phyloP scores from a whole-genome alignment of 2,797 vertebrate genomes.

The Liparis tanakae region DNA sequence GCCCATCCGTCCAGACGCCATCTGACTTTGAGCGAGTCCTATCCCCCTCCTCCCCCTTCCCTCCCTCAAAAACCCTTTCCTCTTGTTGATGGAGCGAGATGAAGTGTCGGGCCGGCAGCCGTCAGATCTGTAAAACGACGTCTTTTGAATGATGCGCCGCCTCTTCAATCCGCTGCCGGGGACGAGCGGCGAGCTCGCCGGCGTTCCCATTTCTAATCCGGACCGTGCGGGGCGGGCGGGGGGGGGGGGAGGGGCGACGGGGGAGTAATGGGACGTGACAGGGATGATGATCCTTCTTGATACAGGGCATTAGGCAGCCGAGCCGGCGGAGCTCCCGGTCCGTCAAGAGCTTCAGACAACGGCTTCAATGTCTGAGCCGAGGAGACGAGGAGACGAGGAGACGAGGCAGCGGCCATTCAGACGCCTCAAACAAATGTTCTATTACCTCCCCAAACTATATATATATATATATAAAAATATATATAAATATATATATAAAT shows the following conservation, averaged over 20 bases:
- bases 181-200: slow-evolving; percentile 41
- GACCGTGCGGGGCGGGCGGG: slow-evolving; percentile 51
- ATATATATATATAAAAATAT: too few relatives aligned
- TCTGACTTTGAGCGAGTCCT: slow-evolving; percentile 31
- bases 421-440: slow-evolving; percentile 32
- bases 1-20: slow-evolving; percentile 52
- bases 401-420: slow-evolving; percentile 41
- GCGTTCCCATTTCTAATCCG: slow-evolving; percentile 54
- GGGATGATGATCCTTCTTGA: slow-evolving; percentile 73
- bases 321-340: slow-evolving; percentile 56
- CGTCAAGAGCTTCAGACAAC: slow-evolving; percentile 68
- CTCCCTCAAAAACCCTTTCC: not conserved
- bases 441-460: slow-evolving; percentile 24
- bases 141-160: slow-evolving; percentile 31
- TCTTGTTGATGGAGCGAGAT: slow-evolving; percentile 34
- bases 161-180: slow-evolving; percentile 45
- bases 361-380: slow-evolving; percentile 69
- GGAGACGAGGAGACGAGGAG: slow-evolving; percentile 54
- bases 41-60: not conserved
- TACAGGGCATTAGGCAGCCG: slow-evolving; percentile 72
- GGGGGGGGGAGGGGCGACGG: slow-evolving; percentile 43
- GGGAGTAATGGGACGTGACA: slow-evolving; percentile 77
- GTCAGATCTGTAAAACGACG: slow-evolving; percentile 31
- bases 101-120: slow-evolving; percentile 17
- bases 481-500: too few relatives aligned